These are phyloP conservation scores for Chironex yamaguchii DNA, from an alignment of 30 jellyfish, hydroid and myxozoan genomes.

Conservation along the genomic window DNA sequence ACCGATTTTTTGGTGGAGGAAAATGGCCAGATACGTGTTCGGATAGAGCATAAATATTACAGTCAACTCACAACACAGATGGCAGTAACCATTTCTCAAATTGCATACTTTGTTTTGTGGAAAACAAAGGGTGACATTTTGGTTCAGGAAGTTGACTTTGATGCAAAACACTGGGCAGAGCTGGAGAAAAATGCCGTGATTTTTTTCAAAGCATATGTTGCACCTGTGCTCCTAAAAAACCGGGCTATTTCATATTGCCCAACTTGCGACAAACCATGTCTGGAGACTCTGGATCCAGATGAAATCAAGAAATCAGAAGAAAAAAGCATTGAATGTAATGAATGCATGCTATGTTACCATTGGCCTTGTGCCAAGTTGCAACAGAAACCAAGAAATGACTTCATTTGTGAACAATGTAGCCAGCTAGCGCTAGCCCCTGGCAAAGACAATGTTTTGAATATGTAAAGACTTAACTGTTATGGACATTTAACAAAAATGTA, in stretches of 20 bases:
- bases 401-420: background rate
- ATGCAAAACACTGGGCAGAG: background rate
- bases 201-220: conserved; percentile 24
- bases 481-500: too few species aligned
- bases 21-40: background rate
- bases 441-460: too few species aligned
- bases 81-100: background rate
- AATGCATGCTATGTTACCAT: conserved; percentile 11
- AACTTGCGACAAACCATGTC: conserved; percentile 18
- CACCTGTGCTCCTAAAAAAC: background rate
- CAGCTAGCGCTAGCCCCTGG: too few species aligned
- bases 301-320: background rate
- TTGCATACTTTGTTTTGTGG: conserved; percentile 57
- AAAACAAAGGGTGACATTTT: conserved; percentile 1
- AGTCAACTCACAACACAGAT: conserved; percentile 39
- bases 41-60: conserved; percentile 21
- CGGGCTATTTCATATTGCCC: conserved; percentile 7
- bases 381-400: background rate
- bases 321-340: background rate
- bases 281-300: background rate
- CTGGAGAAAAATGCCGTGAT: background rate
- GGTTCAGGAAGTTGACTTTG: background rate
- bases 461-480: too few species aligned
- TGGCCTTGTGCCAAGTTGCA: conserved; percentile 5
- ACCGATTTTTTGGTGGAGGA: conserved; percentile 10